phyloP scores from a whole-genome alignment of 1,140 invertebrate species.

The Nephila pilipes region DNA sequence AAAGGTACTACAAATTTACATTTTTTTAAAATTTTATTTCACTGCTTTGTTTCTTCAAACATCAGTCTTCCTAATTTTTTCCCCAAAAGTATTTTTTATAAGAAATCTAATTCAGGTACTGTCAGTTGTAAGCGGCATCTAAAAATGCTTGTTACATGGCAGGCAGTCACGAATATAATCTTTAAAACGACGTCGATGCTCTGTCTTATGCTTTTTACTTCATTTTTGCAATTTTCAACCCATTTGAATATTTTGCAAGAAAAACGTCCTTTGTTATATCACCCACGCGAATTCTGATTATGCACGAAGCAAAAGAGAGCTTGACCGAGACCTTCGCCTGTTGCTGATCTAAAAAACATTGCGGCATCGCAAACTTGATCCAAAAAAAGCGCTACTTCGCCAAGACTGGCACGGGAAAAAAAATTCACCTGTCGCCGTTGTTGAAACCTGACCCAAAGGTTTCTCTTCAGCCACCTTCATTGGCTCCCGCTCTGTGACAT shows the following conservation, averaged over 20 bases:
- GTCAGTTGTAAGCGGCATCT: background rate
- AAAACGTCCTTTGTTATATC: constrained; percentile 33
- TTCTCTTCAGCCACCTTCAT: constrained; percentile 17
- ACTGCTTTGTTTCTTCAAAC: background rate
- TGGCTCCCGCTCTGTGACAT: constrained; percentile 45
- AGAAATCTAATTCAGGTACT: background rate
- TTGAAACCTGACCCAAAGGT: constrained; percentile 73
- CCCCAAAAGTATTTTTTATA: too few relatives aligned
- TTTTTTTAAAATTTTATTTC: background rate
- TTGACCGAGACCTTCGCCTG: constrained; percentile 52
- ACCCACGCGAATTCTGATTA: constrained; percentile 24
- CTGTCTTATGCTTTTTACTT: background rate
- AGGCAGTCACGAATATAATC: background rate
- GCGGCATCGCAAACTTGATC: background rate
- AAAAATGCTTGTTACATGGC: background rate
- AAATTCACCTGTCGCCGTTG: constrained; percentile 66
- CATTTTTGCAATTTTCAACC: background rate
- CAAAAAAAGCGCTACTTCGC: constrained; percentile 42
- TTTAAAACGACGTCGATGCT: background rate
- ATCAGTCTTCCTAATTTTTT: background rate
- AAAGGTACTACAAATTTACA: too few relatives aligned
- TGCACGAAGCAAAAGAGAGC: background rate
- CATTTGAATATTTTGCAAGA: constrained; percentile 17
- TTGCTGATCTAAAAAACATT: constrained; percentile 13
- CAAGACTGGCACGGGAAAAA: constrained; percentile 8